Evolutionary conservation across 1,140 invertebrate genomes (phyloP).

Genomic region (Hylyphantes graminicola): DNA sequence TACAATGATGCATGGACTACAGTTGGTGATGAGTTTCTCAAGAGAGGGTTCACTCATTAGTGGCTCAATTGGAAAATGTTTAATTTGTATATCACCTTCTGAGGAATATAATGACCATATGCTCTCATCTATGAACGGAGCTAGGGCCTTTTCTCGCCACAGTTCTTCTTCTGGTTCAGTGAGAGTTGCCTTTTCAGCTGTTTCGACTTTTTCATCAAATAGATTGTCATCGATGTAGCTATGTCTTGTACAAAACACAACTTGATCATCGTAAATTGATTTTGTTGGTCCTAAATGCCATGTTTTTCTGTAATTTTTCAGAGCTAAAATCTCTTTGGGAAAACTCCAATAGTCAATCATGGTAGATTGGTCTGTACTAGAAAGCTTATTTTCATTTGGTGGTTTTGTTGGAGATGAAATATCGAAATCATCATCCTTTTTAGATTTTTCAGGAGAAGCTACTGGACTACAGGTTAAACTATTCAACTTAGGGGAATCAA

Average conservation of each 20-base stretch:
- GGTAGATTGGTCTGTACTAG: conserved; percentile 1
- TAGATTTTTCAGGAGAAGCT: neutral
- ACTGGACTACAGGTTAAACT: neutral
- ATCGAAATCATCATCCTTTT: neutral
- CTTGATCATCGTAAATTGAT: conserved; percentile 25
- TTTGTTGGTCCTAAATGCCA: conserved; percentile 42
- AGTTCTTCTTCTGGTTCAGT: conserved; percentile 59
- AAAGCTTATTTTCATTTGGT: neutral
- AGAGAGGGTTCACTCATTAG: conserved; percentile 33
- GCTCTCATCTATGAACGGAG: conserved; percentile 50
- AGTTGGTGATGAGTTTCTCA: conserved; percentile 39
- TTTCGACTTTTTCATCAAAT: conserved; percentile 51
- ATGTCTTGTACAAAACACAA: conserved; percentile 39
- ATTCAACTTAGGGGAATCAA: neutral
- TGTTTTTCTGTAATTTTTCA: conserved; percentile 32
- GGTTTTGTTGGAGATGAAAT: conserved; percentile 2
- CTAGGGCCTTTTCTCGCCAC: conserved; percentile 51
- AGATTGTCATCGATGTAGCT: conserved; percentile 47
- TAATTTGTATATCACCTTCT: conserved; percentile 43
- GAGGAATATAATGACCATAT: conserved; percentile 56
- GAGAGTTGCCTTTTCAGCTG: conserved; percentile 61
- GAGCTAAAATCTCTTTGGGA: conserved; percentile 11
- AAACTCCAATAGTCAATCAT: conserved; percentile 26
- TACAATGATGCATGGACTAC: conserved; percentile 40
- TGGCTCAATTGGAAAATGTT: conserved; percentile 43